These are phyloP conservation scores for Drosophila kanekoi DNA, from an alignment of 2,888 invertebrate genomes.

Conservation along the genomic window DNA sequence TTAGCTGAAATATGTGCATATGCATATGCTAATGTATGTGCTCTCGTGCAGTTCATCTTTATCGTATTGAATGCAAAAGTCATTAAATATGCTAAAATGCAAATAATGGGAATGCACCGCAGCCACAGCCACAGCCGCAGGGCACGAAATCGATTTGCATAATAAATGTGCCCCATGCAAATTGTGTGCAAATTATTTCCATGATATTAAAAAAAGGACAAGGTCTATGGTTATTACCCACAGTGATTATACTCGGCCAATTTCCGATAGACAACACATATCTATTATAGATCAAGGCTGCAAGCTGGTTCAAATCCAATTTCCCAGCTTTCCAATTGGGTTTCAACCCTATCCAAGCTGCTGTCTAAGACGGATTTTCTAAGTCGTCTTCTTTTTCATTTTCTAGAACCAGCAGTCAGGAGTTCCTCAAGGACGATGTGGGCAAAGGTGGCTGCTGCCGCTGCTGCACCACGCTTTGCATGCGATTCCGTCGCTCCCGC, in stretches of 20 bases:
- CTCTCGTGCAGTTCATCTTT: constrained; percentile 59
- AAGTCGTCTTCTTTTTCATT: not conserved
- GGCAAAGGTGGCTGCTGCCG: constrained; percentile 76
- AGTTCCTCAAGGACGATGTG: constrained; percentile 79
- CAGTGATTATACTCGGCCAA: constrained; percentile 15
- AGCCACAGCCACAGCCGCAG: constrained; percentile 18
- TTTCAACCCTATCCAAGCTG: no score
- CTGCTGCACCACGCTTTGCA: constrained; percentile 82
- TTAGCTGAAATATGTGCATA: constrained; percentile 7
- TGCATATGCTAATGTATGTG: constrained; percentile 22
- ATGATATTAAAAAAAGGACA: constrained; percentile 53
- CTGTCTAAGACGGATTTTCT: not conserved
- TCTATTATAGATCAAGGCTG: constrained; percentile 8
- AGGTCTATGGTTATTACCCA: constrained; percentile 54
- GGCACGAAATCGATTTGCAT: constrained; percentile 63
- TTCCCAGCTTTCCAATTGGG: not conserved
- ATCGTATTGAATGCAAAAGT: constrained; percentile 44
- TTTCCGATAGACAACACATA: constrained; percentile 12
- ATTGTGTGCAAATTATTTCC: constrained; percentile 40
- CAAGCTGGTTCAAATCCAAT: not conserved
- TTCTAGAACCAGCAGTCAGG: constrained; percentile 82
- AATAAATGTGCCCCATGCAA: constrained; percentile 47
- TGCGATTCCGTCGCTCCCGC: constrained; percentile 84
- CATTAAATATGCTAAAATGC: constrained; percentile 53
- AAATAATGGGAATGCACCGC: constrained; percentile 46